A percentile compares a stretch with the other conserved stretches of the same genome.
Evolutionary conservation across 2,797 vertebrate species (phyloP).

Genomic region (Pristis pectinata): DNA sequence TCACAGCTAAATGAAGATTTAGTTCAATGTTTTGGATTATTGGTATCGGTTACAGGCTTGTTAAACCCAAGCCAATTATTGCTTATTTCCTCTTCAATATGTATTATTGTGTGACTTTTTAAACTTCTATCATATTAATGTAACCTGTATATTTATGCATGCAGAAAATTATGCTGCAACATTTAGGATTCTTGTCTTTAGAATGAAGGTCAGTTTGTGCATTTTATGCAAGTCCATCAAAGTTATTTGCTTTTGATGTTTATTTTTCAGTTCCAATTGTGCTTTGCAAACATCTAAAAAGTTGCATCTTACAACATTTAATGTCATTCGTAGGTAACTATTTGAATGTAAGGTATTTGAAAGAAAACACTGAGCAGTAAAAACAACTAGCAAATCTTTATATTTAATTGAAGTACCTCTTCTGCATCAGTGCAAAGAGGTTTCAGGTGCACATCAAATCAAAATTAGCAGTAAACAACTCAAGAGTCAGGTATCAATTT

Average conservation of each 20-base stretch:
- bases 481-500: not conserved
- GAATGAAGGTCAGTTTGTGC: not conserved
- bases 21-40: not conserved
- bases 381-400: not conserved
- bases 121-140: not conserved
- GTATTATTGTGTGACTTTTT: not conserved
- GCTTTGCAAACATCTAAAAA: not conserved
- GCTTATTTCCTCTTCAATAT: not conserved
- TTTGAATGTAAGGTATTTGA: not conserved
- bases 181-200: not conserved
- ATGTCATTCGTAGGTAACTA: not conserved
- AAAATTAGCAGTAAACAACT: not conserved
- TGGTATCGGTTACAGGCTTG: not conserved
- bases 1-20: not conserved
- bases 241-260: not conserved
- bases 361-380: not conserved
- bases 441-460: not conserved
- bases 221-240: not conserved
- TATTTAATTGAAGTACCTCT: not conserved
- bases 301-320: not conserved
- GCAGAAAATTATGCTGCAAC: constrained; percentile 5
- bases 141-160: not conserved
- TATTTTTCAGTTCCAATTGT: not conserved
- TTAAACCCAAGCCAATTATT: not conserved
- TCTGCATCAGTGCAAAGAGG: not conserved